Evolutionary conservation across 2,888 invertebrate species (phyloP).

Genomic region (Aproaerema taeniolella): DNA sequence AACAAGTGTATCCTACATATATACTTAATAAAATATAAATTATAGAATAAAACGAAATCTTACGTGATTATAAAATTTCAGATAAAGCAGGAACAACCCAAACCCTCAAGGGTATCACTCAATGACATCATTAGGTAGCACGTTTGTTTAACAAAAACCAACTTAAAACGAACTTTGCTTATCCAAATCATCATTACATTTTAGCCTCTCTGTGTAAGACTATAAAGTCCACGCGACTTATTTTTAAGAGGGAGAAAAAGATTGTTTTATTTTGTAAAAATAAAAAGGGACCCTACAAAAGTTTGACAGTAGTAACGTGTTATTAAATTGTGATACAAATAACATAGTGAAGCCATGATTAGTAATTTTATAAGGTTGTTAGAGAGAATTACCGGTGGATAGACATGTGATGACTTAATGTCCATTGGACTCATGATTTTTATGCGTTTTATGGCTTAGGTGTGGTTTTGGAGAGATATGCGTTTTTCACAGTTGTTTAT

Average conservation of each 20-base stretch:
- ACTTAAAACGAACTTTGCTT: slow-evolving; percentile 9
- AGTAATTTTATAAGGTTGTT: slow-evolving; percentile 44
- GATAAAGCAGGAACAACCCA: slow-evolving; percentile 9
- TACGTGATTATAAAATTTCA: too few species aligned
- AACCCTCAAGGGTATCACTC: slow-evolving; percentile 50
- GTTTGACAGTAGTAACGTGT: slow-evolving; percentile 55
- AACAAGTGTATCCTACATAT: too few species aligned
- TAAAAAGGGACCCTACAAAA: slow-evolving; percentile 41
- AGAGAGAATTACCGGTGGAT: slow-evolving; percentile 25
- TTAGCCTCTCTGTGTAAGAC: slow-evolving; percentile 8
- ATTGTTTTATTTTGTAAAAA: neutral
- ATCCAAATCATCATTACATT: slow-evolving; percentile 13
- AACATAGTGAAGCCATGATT: slow-evolving; percentile 58
- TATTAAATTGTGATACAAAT: slow-evolving; percentile 69
- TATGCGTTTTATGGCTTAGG: too few species aligned
- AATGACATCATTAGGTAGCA: slow-evolving; percentile 59
- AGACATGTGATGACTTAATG: neutral
- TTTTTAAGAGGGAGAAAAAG: neutral
- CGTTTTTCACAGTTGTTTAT: too few species aligned
- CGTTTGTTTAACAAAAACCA: slow-evolving; percentile 29
- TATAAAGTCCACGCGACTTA: neutral
- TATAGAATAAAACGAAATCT: too few species aligned
- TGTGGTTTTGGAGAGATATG: too few species aligned
- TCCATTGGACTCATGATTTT: neutral
- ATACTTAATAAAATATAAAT: too few species aligned